Evolutionary conservation across 2,113 vertebrate genomes (phyloP).

Genomic region (Erythrocercus mccallii): DNA sequence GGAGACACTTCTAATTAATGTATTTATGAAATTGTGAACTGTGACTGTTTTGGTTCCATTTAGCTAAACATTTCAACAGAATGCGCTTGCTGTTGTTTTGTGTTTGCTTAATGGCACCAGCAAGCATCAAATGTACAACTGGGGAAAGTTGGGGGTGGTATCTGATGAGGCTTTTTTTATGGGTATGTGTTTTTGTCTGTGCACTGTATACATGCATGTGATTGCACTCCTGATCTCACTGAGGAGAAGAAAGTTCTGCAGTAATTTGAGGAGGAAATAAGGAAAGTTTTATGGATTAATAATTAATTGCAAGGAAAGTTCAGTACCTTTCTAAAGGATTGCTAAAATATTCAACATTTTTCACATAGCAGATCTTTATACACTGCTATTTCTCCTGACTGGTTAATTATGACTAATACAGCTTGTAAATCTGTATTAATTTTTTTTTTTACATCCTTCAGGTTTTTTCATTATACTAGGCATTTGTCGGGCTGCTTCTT

Average conservation of each 20-base stretch:
- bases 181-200: background rate
- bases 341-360: conserved; percentile 73
- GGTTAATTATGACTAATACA: conserved; percentile 51
- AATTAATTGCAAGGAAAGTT: conserved; percentile 75
- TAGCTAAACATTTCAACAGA: conserved; percentile 83
- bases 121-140: conserved; percentile 67
- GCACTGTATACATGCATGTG: background rate
- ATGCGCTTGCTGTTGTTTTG: conserved; percentile 75
- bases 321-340: conserved; percentile 66
- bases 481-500: conserved; percentile 51
- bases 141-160: conserved; percentile 57
- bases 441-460: conserved; percentile 53
- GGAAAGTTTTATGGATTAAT: conserved; percentile 67
- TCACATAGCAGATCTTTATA: conserved; percentile 44
- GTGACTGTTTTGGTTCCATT: conserved; percentile 84
- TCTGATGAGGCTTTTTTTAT: background rate
- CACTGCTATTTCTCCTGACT: conserved; percentile 62
- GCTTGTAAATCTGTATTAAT: conserved; percentile 20
- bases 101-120: conserved; percentile 74
- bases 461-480: background rate
- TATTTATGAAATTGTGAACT: conserved; percentile 87
- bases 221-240: background rate
- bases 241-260: conserved; percentile 19
- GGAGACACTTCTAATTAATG: conserved; percentile 85
- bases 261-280: conserved; percentile 48